A percentile compares a stretch with the other conserved stretches of the same genome.
Evolutionary conservation across 2,113 vertebrate genomes (phyloP).

Genomic region (Syrrhaptes paradoxus): DNA sequence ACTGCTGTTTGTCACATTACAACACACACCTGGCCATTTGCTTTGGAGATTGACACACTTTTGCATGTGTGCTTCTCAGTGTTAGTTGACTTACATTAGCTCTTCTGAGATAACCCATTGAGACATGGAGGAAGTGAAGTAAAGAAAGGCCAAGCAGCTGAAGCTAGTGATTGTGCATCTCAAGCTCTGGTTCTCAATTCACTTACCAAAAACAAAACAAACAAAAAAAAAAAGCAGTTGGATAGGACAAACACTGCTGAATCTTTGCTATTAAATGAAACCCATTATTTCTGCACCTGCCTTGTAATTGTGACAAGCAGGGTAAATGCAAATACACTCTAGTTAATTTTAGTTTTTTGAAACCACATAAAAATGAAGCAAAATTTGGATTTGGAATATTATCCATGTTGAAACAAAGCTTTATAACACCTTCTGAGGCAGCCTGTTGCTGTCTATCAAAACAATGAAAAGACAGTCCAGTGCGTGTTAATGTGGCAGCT

Average conservation of each 20-base stretch:
- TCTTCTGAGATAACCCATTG: neutral
- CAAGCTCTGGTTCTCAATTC: neutral
- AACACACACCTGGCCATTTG: neutral
- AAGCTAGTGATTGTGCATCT: neutral
- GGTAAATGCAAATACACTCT: constrained; percentile 1
- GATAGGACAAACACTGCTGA: neutral
- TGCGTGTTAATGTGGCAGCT: neutral
- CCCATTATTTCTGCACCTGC: constrained; percentile 10
- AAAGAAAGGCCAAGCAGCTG: neutral
- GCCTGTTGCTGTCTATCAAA: constrained; percentile 34
- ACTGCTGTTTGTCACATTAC: neutral
- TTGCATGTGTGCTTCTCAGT: neutral
- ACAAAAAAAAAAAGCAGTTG: neutral
- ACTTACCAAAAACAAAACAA: neutral
- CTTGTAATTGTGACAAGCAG: constrained; percentile 40
- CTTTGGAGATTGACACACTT: neutral
- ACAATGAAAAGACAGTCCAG: neutral
- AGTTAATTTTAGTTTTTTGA: constrained; percentile 43
- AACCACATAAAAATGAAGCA: constrained; percentile 49
- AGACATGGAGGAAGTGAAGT: neutral
- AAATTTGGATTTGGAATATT: constrained; percentile 26
- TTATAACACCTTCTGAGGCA: constrained; percentile 11
- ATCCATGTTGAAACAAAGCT: neutral
- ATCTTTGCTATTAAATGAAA: constrained; percentile 23
- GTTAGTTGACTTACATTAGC: neutral